phyloP scores from a whole-genome alignment of 1,140 invertebrate genomes.

The Vanessa atalanta region DNA sequence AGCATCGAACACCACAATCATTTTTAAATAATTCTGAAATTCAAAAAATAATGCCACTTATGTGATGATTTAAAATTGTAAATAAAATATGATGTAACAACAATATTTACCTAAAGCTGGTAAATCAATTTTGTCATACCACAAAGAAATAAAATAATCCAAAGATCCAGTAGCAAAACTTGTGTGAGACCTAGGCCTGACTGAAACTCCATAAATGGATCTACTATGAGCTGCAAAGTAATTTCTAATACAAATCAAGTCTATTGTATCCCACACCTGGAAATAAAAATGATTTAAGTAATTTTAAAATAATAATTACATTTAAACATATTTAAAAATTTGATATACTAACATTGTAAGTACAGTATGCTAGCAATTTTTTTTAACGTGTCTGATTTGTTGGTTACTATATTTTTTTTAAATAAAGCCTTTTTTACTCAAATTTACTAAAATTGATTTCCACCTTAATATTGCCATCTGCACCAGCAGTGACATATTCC shows the following conservation, averaged over 20 bases:
- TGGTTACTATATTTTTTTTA: no score
- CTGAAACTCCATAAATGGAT: slow-evolving; percentile 56
- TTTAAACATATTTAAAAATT: not conserved
- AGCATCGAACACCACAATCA: slow-evolving; percentile 63
- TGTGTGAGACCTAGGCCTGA: slow-evolving; percentile 50
- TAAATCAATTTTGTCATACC: slow-evolving; percentile 63
- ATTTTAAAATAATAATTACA: not conserved
- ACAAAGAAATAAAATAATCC: slow-evolving; percentile 63
- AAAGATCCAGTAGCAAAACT: slow-evolving; percentile 65
- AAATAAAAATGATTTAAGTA: slow-evolving; percentile 28
- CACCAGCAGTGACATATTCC: slow-evolving; percentile 67
- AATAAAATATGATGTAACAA: not conserved
- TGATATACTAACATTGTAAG: not conserved
- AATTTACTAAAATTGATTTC: no score
- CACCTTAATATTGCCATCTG: slow-evolving; percentile 77
- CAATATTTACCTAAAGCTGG: slow-evolving; percentile 57
- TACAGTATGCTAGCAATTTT: no score
- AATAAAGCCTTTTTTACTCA: no score
- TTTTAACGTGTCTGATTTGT: no score
- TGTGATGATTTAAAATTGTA: not conserved
- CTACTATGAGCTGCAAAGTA: slow-evolving; percentile 60
- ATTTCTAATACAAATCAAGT: slow-evolving; percentile 64
- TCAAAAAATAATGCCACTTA: slow-evolving; percentile 9
- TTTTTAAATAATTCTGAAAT: slow-evolving; percentile 60
- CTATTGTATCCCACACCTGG: slow-evolving; percentile 68